phyloP scores from a whole-genome alignment of 2,797 vertebrate genomes.

The Poeciliopsis turneri region DNA sequence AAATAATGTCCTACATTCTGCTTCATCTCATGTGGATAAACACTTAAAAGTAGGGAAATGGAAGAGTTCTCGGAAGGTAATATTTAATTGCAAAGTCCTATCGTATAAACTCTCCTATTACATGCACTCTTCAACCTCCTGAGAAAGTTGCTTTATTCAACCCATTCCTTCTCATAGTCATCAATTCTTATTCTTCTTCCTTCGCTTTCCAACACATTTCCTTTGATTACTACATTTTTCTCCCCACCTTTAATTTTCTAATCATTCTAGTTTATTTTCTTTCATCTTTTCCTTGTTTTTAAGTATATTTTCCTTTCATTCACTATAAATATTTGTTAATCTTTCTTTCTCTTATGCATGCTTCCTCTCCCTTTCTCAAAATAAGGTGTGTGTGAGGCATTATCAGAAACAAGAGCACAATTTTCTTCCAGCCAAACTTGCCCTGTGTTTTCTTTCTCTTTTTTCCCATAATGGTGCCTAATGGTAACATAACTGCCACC shows the following conservation, averaged over 20 bases:
- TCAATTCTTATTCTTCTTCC: background rate
- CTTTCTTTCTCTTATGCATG: slow-evolving; percentile 10
- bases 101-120: slow-evolving; percentile 1
- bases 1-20: slow-evolving; percentile 36
- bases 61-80: slow-evolving; percentile 13
- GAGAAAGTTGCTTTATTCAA: background rate
- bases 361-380: slow-evolving; percentile 32
- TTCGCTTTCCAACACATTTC: background rate
- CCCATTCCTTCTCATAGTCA: too few species aligned
- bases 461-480: slow-evolving; percentile 25
- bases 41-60: background rate
- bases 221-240: background rate
- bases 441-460: slow-evolving; percentile 18
- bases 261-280: background rate
- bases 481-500: slow-evolving; percentile 43
- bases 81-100: slow-evolving; percentile 30
- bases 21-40: background rate
- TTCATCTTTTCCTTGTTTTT: background rate
- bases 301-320: background rate
- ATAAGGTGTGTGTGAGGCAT: slow-evolving; percentile 13
- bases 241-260: background rate
- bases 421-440: slow-evolving; percentile 37
- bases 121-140: background rate
- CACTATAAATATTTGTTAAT: background rate
- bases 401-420: slow-evolving; percentile 31